A percentile compares a stretch with the other conserved stretches of the same genome.
Conservation (phyloP, 2,888 invertebrate genomes). For the Tachina fera region DNA sequence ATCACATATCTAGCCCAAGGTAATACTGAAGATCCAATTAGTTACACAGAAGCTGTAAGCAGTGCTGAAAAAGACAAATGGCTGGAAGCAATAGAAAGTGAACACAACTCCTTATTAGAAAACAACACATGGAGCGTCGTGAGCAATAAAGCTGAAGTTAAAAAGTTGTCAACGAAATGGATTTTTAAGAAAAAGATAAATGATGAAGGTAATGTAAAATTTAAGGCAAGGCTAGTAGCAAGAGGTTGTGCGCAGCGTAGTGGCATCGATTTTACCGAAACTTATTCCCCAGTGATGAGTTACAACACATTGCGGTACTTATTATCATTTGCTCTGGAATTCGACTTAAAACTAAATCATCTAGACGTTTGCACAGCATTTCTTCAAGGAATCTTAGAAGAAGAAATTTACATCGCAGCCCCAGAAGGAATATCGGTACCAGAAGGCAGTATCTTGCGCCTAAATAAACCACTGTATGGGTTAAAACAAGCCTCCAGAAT, state of each 20-base stretch:
- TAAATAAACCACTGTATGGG: neutral
- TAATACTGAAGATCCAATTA: no score
- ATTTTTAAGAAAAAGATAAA: neutral
- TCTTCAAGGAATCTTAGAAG: slow-evolving; percentile 37
- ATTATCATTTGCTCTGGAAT: slow-evolving; percentile 21
- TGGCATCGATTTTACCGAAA: slow-evolving; percentile 69
- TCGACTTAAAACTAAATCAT: slow-evolving; percentile 27
- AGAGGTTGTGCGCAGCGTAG: slow-evolving; percentile 74
- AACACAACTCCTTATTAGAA: slow-evolving; percentile 1
- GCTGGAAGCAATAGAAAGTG: neutral
- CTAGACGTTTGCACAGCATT: slow-evolving; percentile 38
- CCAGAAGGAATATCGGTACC: neutral
- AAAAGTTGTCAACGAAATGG: no score
- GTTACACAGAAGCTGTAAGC: neutral
- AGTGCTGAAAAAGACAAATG: slow-evolving; percentile 14
- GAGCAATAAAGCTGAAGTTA: neutral
- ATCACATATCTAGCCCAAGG: neutral
- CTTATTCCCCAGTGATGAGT: slow-evolving; percentile 43
- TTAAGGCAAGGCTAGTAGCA: slow-evolving; percentile 57
- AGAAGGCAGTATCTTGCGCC: neutral
- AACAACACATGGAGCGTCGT: slow-evolving; percentile 21
- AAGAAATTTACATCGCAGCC: slow-evolving; percentile 30
- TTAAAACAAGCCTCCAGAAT: slow-evolving; percentile 23
- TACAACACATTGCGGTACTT: slow-evolving; percentile 12
- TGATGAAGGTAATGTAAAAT: slow-evolving; percentile 36